Evolutionary conservation across 2,888 invertebrate species (phyloP), one percentile per base, ranked within the genome.

Genomic region (Watsonalla binaria): DNA sequence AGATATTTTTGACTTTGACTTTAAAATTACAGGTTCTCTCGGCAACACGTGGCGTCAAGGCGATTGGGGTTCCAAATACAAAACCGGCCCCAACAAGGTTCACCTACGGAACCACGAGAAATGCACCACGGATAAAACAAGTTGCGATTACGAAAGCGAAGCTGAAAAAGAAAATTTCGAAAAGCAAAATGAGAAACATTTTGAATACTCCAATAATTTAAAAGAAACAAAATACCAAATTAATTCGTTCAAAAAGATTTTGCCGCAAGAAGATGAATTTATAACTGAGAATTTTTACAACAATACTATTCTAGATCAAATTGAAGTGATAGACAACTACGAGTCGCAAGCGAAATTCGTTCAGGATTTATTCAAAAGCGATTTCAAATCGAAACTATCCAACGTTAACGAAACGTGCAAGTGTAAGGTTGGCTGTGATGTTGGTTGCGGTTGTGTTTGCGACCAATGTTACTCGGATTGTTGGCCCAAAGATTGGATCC

Each of bases 401-500:
- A 11, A 33, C 6, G 42, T 24, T 6, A 53, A 56, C 53, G 58
- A 48, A 52, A 5, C 68, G 6, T 71, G 65, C 47, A 56, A 62
- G 45, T 88, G 89, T 47, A 74, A 76, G 34, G 61, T 74, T 0
- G 90, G 90, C 0, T 90, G 90, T 46, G 90, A 76, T 37, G 61
- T 74, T 0, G 90, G 90, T 0, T 90, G 90, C 45, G 90, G 90
- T 0, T 91, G 90, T 54, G 58, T 82, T 0, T 90, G 90, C 51
- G 86, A 85, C 35, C 74, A 84, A 5, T 92, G 91, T 53, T 94
- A 93, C 68, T 93, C 94, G 0, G 78, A 84, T 9, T 97, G 97
- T 72, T 97, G 97, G 97, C 97, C 97, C 0, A 91, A 93, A 57
- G 97, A 97, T 76, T 98, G 97, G 97, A 80, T 98, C 33, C 94